Base-by-base conservation (phyloP, 2,113 vertebrate species). In the Petroica traversi region DNA sequence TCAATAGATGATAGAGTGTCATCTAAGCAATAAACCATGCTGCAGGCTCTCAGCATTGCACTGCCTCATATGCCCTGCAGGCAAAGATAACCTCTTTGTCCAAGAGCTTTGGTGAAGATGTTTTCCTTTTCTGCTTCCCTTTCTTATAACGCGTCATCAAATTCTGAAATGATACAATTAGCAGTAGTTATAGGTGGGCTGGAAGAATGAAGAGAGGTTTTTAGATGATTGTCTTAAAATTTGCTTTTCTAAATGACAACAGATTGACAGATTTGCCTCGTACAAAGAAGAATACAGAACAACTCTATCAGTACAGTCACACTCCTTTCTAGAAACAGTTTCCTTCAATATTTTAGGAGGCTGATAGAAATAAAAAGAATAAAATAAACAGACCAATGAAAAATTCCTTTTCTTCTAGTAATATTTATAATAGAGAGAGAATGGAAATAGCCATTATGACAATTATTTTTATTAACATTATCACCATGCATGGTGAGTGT, bases 131-230 rank as follows among this genome's bases (percentile, higher is more conserved):
- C 43, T 88, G 24, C 24, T 93, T 91, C 31, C 10, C 33, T 76
- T 58, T 93, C 59, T 77, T 88, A 55, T 23, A 77, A 64, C 67
- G 43, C 36, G 71, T 36, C 64, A 87, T 51, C 55, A 86, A 22
- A 91, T 93, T 87, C 86, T 91, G 68, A 83, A 93, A 81, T 23
- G 40, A 92, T 40, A n/a, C 24, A 95, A 92, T 89, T 95, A 92
- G 28, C 68, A 68, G 59, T 78, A 95, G 77, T 95, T 96, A 92
- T 33, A 86, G 83, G 58, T 68, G 45, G 11, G 31, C 28, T 87
- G 64, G 48, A 49, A 95, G 45, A 89, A 85, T 75, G 52, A 88
- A 80, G 36, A 72, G 23, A 62, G 40, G 14, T 80, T 85, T 95
- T 77, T 63, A 86, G 59, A 84, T 52, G 10, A 64, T 49, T 72